phyloP scores from a whole-genome alignment of 2,113 vertebrate species.

The Eira barbara region DNA sequence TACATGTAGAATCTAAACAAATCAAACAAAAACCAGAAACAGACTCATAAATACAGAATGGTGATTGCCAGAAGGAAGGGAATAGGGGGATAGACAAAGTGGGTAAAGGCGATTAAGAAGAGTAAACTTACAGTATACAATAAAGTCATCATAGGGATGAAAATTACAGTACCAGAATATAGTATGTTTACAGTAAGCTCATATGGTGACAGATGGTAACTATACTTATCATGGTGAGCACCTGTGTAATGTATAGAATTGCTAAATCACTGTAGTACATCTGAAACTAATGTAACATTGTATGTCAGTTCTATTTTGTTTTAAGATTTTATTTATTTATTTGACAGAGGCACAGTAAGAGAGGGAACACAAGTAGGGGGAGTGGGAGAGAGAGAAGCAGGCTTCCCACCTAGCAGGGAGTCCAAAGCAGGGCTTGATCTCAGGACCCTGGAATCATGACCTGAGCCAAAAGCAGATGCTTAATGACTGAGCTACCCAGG shows the following conservation, averaged over 20 bases:
- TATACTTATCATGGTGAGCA: background rate
- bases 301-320: background rate
- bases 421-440: too few relatives aligned
- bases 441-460: too few relatives aligned
- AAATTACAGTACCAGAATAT: background rate
- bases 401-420: too few relatives aligned
- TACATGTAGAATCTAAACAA: background rate
- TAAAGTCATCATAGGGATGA: background rate
- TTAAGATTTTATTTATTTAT: too few relatives aligned
- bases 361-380: too few relatives aligned
- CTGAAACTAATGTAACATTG: background rate
- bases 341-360: too few relatives aligned
- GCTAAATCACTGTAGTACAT: background rate
- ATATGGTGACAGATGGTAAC: background rate
- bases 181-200: background rate
- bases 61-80: background rate
- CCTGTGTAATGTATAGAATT: background rate
- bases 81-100: background rate
- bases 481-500: too few relatives aligned
- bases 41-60: background rate
- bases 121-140: background rate
- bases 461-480: too few relatives aligned
- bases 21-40: background rate
- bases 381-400: too few relatives aligned
- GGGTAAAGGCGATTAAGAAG: background rate